phyloP scores from a whole-genome alignment of 1,140 invertebrate species.

The Amyelois transitella region DNA sequence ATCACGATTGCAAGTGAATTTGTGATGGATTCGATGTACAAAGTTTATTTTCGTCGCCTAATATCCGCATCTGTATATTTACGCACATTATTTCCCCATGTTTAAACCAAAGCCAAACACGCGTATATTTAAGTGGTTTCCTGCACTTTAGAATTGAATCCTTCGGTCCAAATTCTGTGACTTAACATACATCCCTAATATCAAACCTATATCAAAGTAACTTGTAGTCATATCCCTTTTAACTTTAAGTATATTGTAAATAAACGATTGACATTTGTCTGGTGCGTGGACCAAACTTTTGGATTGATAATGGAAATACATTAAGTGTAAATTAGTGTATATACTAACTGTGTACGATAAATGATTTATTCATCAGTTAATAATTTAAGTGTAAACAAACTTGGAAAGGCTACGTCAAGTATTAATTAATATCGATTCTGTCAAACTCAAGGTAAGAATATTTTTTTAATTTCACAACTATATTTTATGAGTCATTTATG shows the following conservation, averaged over 20 bases:
- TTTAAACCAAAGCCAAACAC: slow-evolving; percentile 12
- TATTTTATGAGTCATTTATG: too few relatives aligned
- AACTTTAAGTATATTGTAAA: slow-evolving; percentile 20
- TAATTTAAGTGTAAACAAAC: slow-evolving; percentile 4
- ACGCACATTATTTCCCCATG: slow-evolving; percentile 18
- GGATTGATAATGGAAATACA: slow-evolving; percentile 22
- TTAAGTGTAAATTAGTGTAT: slow-evolving; percentile 27
- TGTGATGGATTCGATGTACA: slow-evolving; percentile 34
- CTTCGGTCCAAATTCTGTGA: slow-evolving; percentile 55
- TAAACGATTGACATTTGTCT: slow-evolving; percentile 19
- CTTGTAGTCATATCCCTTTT: slow-evolving; percentile 38
- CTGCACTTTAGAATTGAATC: slow-evolving; percentile 24
- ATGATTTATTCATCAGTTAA: background rate
- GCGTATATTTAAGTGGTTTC: slow-evolving; percentile 9
- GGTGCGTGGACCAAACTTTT: slow-evolving; percentile 50
- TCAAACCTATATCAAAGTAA: slow-evolving; percentile 26
- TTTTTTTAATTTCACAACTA: too few relatives aligned
- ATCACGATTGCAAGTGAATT: slow-evolving; percentile 30
- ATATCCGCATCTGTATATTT: slow-evolving; percentile 17
- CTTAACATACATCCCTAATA: slow-evolving; percentile 41
- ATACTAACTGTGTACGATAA: background rate
- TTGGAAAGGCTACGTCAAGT: slow-evolving; percentile 24
- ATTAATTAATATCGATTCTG: slow-evolving; percentile 34
- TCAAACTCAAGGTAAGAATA: slow-evolving; percentile 37
- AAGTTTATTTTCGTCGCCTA: slow-evolving; percentile 31